These are phyloP conservation scores for Chaetodon trifascialis DNA, from an alignment of 2,113 vertebrate species.

Conservation along the genomic window DNA sequence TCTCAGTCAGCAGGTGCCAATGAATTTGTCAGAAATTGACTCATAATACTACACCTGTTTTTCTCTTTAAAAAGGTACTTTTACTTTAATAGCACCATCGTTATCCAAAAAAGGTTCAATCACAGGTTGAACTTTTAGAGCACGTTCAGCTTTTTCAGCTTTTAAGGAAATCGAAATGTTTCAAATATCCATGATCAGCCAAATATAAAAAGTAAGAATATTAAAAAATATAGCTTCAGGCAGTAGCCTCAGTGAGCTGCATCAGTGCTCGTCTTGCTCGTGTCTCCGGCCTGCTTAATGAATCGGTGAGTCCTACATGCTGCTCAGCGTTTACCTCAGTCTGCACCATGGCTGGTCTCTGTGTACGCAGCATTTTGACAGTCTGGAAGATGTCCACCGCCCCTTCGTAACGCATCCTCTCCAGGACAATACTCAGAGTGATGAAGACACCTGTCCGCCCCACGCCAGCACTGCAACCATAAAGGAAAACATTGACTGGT, in stretches of 20 bases:
- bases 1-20: not conserved
- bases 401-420: constrained; percentile 98
- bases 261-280: not conserved
- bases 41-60: too few species aligned
- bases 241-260: not conserved
- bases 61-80: not conserved
- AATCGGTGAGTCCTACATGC: not conserved
- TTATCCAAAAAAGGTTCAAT: too few species aligned
- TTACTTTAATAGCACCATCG: not conserved
- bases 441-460: constrained; percentile 97
- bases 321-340: constrained; percentile 89
- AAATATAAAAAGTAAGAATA: not conserved
- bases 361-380: constrained; percentile 98
- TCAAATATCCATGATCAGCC: not conserved
- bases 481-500: constrained; percentile 1
- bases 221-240: not conserved
- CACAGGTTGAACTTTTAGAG: too few species aligned
- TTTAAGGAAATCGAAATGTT: not conserved
- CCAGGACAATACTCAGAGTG: constrained; percentile 97
- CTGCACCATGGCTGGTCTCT: constrained; percentile 98
- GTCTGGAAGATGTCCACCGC: constrained; percentile 99
- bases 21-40: too few species aligned
- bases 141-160: too few species aligned
- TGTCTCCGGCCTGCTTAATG: constrained; percentile 7
- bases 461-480: constrained; percentile 89